Base-by-base conservation (phyloP, 2,797 vertebrate species). In the Ateles fusciceps region DNA sequence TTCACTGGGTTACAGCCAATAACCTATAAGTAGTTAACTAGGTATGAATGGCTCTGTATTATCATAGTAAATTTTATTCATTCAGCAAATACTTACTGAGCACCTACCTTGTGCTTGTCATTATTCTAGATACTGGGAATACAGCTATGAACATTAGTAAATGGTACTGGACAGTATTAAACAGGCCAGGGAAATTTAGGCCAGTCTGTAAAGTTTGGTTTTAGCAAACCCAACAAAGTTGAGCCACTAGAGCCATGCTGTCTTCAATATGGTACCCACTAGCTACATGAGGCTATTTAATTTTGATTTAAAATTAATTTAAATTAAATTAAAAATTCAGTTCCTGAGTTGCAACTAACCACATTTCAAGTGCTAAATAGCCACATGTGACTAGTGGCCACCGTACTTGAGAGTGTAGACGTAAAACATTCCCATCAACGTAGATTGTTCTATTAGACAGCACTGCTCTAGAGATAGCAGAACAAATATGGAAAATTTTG, bases 281-380 rank as follows among this genome's bases (percentile, higher is more conserved):
- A 91, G 61, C 81, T 46, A 68, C 76, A 61, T 28, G 50, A 57
- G 28, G 30, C 89, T 95, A 87, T 61, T 81, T 86, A 72, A 83
- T 84, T 96, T 93, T 59, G 87, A 57, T 87, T 89, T 83, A 61
- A n/a, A 79, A 75, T 80, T 68, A 89, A 75, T 26, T 81, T 52
- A 83, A 94, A 68, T 87, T 3, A 85, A 88, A 94, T 78, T 95
- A 83, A 74, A 97, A 96, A 84, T 92, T 86, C 21, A 64, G 3
- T 92, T 95, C 50, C 42, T 92, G 33, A 85, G 12, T 71, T 89
- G 44, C 22, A 81, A 10, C 68, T 84, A 85, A 39, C 68, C 80
- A 93, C 61, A 72, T 85, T 89, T 93, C 68, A 91, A 74, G 39
- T 89, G 24, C 83, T 94, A 61, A 85, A 89, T 75, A 92, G 30